phyloP scores from a whole-genome alignment of 2,113 vertebrate species.

The Fulica atra region DNA sequence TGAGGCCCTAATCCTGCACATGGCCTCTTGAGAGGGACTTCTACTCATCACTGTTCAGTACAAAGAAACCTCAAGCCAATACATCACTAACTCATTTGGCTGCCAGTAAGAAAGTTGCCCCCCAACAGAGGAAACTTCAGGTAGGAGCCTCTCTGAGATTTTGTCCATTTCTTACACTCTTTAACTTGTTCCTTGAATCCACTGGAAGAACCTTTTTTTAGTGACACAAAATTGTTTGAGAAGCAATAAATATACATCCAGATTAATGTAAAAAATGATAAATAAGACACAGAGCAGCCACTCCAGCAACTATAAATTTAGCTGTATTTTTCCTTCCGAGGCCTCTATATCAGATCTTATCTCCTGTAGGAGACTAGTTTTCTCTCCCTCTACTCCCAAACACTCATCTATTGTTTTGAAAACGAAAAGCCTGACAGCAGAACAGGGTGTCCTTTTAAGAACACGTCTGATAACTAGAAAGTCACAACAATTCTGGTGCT shows the following conservation, averaged over 20 bases:
- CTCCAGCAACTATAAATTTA: conserved; percentile 63
- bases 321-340: conserved; percentile 24
- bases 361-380: conserved; percentile 23
- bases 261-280: conserved; percentile 55
- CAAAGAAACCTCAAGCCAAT: background rate
- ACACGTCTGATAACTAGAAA: background rate
- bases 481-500: background rate
- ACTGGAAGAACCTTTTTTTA: conserved; percentile 2
- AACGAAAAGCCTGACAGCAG: conserved; percentile 35
- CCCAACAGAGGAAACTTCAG: background rate
- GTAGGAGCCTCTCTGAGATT: background rate
- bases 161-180: background rate
- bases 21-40: background rate
- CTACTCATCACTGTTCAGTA: background rate
- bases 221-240: conserved; percentile 11
- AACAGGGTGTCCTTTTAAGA: conserved; percentile 13
- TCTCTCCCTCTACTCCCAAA: conserved; percentile 10
- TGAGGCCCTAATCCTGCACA: fast-evolving
- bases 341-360: conserved; percentile 65
- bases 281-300: conserved; percentile 58
- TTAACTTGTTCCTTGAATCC: conserved; percentile 12
- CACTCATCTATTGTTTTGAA: conserved; percentile 37
- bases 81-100: background rate
- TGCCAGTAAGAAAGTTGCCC: background rate
- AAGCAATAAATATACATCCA: conserved; percentile 54